Evolutionary conservation across 2,797 vertebrate species (phyloP).

Genomic region (Neosalanx taihuensis): DNA sequence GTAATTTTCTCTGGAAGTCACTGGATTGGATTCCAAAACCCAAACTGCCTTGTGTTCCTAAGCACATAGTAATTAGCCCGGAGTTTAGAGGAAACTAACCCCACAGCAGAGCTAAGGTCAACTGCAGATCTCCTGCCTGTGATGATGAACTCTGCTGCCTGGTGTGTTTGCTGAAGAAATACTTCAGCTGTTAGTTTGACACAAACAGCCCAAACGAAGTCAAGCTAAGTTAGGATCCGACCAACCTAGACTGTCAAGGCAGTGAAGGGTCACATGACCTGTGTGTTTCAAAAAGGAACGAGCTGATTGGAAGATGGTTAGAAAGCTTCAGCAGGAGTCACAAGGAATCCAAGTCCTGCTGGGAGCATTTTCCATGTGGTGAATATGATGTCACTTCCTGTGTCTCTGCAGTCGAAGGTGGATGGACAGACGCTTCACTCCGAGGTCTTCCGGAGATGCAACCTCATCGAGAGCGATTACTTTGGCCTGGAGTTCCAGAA

Average conservation of each 20-base stretch:
- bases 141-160: conserved; percentile 13
- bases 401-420: conserved; percentile 76
- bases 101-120: conserved; percentile 53
- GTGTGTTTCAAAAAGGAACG: neutral
- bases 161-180: neutral
- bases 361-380: neutral
- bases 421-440: conserved; percentile 79
- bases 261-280: conserved; percentile 20
- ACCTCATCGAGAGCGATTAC: conserved; percentile 94
- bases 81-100: conserved; percentile 70
- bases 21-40: conserved; percentile 70
- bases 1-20: conserved; percentile 75
- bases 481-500: conserved; percentile 97
- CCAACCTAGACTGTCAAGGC: conserved; percentile 27
- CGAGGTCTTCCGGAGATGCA: conserved; percentile 85
- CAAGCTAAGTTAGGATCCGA: neutral
- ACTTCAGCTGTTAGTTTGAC: conserved; percentile 21
- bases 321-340: no score
- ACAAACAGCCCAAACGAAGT: conserved; percentile 13
- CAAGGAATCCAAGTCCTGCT: neutral
- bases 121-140: conserved; percentile 42
- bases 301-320: no score
- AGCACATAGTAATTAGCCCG: conserved; percentile 77
- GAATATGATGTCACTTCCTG: conserved; percentile 12
- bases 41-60: conserved; percentile 65